A percentile compares a stretch with the other conserved stretches of the same genome.
Conservation (phyloP, 2,888 invertebrate species). For the Acanthococcus lagerstroemiae region DNA sequence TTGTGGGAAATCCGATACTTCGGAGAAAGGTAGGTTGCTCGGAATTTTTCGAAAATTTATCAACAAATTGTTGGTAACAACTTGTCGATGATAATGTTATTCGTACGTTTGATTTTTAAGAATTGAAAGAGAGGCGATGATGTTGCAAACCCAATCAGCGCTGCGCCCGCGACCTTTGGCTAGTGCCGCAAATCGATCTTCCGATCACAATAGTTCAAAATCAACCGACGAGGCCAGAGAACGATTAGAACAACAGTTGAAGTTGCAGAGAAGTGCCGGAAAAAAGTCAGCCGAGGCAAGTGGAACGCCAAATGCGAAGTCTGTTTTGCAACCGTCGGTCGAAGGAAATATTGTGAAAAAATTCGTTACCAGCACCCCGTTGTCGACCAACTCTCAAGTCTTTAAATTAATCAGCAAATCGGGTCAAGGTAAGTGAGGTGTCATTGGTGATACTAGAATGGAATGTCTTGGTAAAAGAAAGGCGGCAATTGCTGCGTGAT, state of each 20-base stretch:
- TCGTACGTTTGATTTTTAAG: slow-evolving; percentile 17
- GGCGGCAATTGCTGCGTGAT: no score
- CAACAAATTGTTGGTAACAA: no score
- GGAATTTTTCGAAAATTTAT: no score
- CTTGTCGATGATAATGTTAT: background rate
- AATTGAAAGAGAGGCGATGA: slow-evolving; percentile 31
- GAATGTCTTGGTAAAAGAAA: no score
- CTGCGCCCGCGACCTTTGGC: slow-evolving; percentile 48
- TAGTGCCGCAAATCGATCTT: slow-evolving; percentile 47
- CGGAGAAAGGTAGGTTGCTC: slow-evolving; percentile 55
- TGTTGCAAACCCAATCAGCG: slow-evolving; percentile 43
- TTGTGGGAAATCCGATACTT: slow-evolving; percentile 94
- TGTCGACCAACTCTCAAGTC: slow-evolving; percentile 4
- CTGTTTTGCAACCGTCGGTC: slow-evolving; percentile 13
- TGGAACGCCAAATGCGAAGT: slow-evolving; percentile 4
- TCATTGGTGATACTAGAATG: no score
- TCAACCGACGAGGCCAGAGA: slow-evolving; percentile 29
- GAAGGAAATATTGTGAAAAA: slow-evolving; percentile 1
- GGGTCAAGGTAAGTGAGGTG: background rate
- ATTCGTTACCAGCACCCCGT: slow-evolving; percentile 7
- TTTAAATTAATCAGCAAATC: slow-evolving; percentile 5
- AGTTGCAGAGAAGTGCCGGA: background rate
- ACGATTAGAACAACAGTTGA: slow-evolving; percentile 24
- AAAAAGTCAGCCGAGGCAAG: background rate
- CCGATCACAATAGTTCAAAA: background rate